phyloP scores from a whole-genome alignment of 2,888 invertebrate species.

The Andrena haemorrhoa region DNA sequence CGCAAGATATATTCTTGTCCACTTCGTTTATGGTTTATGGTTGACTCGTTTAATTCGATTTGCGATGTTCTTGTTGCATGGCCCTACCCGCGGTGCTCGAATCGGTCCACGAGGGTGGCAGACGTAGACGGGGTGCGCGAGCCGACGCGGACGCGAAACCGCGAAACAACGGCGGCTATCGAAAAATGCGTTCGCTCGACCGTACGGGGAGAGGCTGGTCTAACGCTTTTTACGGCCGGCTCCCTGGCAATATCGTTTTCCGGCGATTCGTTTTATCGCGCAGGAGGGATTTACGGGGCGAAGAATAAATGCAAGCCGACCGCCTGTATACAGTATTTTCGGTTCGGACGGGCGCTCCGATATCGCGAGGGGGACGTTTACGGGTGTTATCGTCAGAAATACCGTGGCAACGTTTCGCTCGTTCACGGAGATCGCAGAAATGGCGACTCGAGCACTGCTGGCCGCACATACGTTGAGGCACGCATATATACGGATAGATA shows the following conservation, averaged over 20 bases:
- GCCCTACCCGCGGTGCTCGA: conserved; percentile 82
- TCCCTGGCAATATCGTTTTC: conserved; percentile 39
- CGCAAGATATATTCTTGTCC: conserved; percentile 80
- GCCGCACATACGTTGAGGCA: conserved; percentile 82
- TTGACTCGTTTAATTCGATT: conserved; percentile 81
- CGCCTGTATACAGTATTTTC: not conserved
- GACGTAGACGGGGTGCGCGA: not conserved
- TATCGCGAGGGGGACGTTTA: not conserved
- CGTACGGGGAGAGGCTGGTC: conserved; percentile 3
- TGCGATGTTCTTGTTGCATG: conserved; percentile 84
- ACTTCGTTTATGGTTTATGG: conserved; percentile 78
- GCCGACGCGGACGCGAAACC: not conserved
- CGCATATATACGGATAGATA: conserved; percentile 68
- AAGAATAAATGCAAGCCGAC: conserved; percentile 20
- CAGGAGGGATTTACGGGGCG: conserved; percentile 32
- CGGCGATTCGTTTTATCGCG: conserved; percentile 47
- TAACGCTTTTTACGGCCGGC: conserved; percentile 35
- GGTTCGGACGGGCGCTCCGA: not conserved
- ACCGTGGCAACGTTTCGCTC: not conserved
- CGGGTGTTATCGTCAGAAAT: conserved; percentile 6
- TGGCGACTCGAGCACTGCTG: conserved; percentile 78
- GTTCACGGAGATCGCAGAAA: not conserved
- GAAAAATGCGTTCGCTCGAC: conserved; percentile 14
- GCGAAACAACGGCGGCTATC: conserved; percentile 8
- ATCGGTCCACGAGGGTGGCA: conserved; percentile 40